Base-by-base conservation (phyloP, 2,113 vertebrate species). In the Talpa occidentalis region DNA sequence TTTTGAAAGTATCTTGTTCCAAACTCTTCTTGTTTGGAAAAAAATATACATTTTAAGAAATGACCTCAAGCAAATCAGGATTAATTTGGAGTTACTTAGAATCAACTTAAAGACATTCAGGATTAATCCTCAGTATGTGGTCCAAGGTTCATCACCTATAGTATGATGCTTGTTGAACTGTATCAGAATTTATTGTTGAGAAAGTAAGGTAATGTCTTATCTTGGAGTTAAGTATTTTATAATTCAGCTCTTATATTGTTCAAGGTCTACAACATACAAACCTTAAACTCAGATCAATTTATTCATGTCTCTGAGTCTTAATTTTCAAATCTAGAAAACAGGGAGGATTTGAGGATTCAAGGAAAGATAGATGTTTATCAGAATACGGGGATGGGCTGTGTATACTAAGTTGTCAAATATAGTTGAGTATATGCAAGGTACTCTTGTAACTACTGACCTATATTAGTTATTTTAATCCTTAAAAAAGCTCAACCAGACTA, bases 41-140 rank as follows among this genome's bases (percentile, higher is more conserved):
- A 93, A 88, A 85, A 91, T n/a, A 64, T 1, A 0, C 49, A 78
- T 35, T 90, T 95, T 82, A 82, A 82, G 37, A 91, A 80, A 88
- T 79, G 10, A 49, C 28, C 73, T 90, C 70, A 60, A 85, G 30
- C 10, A 80, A 10, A 94, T 3, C 28, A 73, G 37, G 3, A 37
- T 35, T 76, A 64, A 78, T 32, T 66, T 82, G 22, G 78, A 80
- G 32, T 67, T 37, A 49, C 0, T n/a, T 2, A 21, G 30, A 88
- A 82, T 37, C 32, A 26, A 67, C 22, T 77, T 77, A 59, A 52
- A 80, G n/a, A 64, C 12, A 42, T 40, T 84, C 10, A 52, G 3
- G 37, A 64, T 52, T 37, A 66, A 84, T 14, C 11, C 19, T 90
- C 90, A 59, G 10, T 17, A 81, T 35, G 5, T 42, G 78, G 47